phyloP scores from a whole-genome alignment of 1,140 invertebrate genomes.

The Scaptomyza graminum region DNA sequence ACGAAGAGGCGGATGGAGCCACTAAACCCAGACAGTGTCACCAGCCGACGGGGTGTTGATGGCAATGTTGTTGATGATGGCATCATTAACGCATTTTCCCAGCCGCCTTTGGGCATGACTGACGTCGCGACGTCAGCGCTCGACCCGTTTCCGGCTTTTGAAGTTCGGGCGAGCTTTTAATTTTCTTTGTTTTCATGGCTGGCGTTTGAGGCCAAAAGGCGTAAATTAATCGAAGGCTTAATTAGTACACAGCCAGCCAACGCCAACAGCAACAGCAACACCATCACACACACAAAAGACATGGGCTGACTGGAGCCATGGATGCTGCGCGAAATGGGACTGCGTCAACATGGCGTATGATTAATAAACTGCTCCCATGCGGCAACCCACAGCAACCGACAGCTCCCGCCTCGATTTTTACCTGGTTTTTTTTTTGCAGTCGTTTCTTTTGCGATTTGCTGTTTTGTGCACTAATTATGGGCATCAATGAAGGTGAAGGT shows the following conservation, averaged over 20 bases:
- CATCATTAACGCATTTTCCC: slow-evolving; percentile 78
- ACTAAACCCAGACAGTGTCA: slow-evolving; percentile 78
- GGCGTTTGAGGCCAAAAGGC: slow-evolving; percentile 79
- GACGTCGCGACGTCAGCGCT: slow-evolving; percentile 26
- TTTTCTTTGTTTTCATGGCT: slow-evolving; percentile 78
- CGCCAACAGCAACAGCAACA: slow-evolving; percentile 13
- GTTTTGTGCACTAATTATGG: slow-evolving; percentile 63
- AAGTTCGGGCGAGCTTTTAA: slow-evolving; percentile 81
- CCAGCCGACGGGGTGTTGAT: slow-evolving; percentile 52
- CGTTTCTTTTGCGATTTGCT: slow-evolving; percentile 28
- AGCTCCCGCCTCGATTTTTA: slow-evolving; percentile 25
- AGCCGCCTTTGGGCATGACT: slow-evolving; percentile 61
- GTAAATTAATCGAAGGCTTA: slow-evolving; percentile 82
- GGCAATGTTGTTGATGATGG: slow-evolving; percentile 63
- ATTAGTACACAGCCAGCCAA: slow-evolving; percentile 66
- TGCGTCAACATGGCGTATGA: slow-evolving; percentile 75
- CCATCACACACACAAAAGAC: background rate
- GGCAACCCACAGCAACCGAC: slow-evolving; percentile 21
- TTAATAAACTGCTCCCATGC: slow-evolving; percentile 76
- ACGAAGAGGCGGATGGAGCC: slow-evolving; percentile 39
- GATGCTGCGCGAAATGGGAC: slow-evolving; percentile 35
- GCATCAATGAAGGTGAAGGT: slow-evolving; percentile 81
- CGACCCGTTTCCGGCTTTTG: slow-evolving; percentile 76
- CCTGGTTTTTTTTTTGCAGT: background rate
- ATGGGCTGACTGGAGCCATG: slow-evolving; percentile 29